These are phyloP conservation scores for Holocentrus rufus DNA, from an alignment of 2,797 vertebrate species.

Conservation along the genomic window DNA sequence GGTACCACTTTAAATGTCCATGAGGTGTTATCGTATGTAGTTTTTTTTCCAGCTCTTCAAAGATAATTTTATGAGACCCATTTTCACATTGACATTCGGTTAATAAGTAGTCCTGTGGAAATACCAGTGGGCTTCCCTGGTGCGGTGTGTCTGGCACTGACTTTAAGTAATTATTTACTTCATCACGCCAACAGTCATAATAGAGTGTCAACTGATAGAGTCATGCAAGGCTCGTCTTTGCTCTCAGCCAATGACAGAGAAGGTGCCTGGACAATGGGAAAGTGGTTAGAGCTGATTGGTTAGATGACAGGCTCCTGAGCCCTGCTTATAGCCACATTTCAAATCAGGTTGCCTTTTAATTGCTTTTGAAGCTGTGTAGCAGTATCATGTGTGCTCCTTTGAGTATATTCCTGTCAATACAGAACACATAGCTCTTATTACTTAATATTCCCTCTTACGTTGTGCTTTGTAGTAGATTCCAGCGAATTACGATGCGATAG, in stretches of 20 bases:
- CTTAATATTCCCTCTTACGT: neutral
- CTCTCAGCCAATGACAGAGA: constrained; percentile 59
- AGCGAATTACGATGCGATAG: neutral
- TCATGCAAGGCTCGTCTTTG: constrained; percentile 39
- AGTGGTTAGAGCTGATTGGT: constrained; percentile 22
- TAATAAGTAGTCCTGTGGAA: neutral
- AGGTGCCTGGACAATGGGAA: constrained; percentile 13
- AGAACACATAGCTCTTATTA: neutral
- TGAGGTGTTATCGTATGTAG: neutral
- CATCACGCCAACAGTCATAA: constrained; percentile 8
- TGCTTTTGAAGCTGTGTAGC: neutral
- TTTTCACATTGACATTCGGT: neutral
- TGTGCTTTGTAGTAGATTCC: neutral
- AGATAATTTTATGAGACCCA: neutral
- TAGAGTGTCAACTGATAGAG: constrained; percentile 20
- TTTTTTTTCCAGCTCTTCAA: neutral
- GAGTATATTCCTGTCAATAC: neutral
- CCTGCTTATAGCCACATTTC: neutral
- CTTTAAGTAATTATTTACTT: constrained; percentile 32
- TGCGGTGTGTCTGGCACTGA: neutral
- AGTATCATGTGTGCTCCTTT: neutral
- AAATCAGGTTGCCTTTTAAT: constrained; percentile 8
- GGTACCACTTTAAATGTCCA: neutral
- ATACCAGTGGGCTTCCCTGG: neutral
- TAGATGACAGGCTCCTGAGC: neutral